Evolutionary conservation across 2,113 vertebrate species (phyloP), one percentile per base, ranked within the genome.

Genomic region (Brienomyrus brachyistius): DNA sequence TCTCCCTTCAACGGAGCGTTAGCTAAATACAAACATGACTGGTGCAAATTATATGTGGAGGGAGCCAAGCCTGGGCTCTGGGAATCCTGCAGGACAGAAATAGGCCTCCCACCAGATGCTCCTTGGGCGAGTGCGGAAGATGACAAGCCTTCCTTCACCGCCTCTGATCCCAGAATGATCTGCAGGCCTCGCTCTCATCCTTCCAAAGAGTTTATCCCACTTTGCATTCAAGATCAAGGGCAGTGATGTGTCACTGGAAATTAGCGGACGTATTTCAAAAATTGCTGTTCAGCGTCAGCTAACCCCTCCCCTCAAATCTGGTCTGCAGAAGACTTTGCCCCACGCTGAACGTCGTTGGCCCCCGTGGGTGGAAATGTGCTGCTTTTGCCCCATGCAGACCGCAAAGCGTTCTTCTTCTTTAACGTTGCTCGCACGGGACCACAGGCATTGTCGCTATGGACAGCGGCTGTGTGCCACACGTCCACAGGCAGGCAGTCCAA

Each of bases 401-500:
- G 1, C 85, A 87, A 54, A 48, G 51, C 27, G 51, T 13, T 87
- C 27, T 54, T 87, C 50, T 87, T n/a, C 0, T 87, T 87, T 54
- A 35, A 35, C 15, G 83, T 90, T 31, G 77, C 89, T 89, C 51
- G 91, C 91, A 91, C 90, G 94, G 89, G 92, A 94, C 93, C 85
- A 87, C 94, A 92, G 91, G 93, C 92, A 90, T 54, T 21, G 51
- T 87, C 93, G 93, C 45, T 48, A 27, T 74, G 89, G 92, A n/a
- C 74, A 47, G 90, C 91, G 92, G 91, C 91, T 87, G 90, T n/a
- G 40, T 59, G 52, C 85, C 48, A 45, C 21, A 91, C 83, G 84
- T 93, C 91, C 92, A 84, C 77, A 83, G 90, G 90, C 92, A 92
- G 91, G 88, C 85, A 94, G 92, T 89, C 90, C 86, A 89, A 92